phyloP scores from a whole-genome alignment of 1,140 invertebrate genomes.

The Tetramorium simillimum region DNA sequence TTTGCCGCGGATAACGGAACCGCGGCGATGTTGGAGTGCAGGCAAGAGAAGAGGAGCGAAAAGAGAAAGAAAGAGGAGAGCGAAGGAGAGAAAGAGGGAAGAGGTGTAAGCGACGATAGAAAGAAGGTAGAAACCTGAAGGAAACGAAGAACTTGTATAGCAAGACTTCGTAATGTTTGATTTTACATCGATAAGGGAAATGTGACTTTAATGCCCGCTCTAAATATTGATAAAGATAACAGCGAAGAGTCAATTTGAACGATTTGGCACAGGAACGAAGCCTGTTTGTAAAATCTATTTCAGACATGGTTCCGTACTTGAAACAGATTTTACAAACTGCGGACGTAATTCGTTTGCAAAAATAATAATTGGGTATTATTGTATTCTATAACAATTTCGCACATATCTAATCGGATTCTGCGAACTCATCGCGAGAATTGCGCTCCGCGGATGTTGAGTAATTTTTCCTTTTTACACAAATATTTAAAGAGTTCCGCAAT shows the following conservation, averaged over 20 bases:
- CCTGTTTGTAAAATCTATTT: not conserved
- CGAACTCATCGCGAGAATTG: not conserved
- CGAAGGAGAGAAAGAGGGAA: not conserved
- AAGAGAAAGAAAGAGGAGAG: not conserved
- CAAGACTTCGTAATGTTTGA: constrained; percentile 19
- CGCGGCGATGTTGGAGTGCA: constrained; percentile 11
- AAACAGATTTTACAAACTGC: not conserved
- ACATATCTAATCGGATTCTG: no score
- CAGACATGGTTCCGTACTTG: not conserved
- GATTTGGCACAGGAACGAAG: not conserved
- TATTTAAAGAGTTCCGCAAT: not conserved
- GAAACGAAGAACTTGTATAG: constrained; percentile 43
- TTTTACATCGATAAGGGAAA: constrained; percentile 15
- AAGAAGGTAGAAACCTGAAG: constrained; percentile 49
- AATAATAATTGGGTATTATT: no score
- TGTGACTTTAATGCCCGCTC: not conserved
- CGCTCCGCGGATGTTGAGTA: not conserved
- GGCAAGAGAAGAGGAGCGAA: not conserved
- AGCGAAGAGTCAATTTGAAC: not conserved
- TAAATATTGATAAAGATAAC: constrained; percentile 27
- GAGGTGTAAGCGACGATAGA: constrained; percentile 27
- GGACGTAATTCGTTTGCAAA: not conserved
- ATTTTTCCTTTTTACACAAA: not conserved
- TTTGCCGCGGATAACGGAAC: constrained; percentile 72
- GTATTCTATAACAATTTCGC: no score